phyloP scores from a whole-genome alignment of 1,140 invertebrate genomes.

The Diachasmimorpha longicaudata region DNA sequence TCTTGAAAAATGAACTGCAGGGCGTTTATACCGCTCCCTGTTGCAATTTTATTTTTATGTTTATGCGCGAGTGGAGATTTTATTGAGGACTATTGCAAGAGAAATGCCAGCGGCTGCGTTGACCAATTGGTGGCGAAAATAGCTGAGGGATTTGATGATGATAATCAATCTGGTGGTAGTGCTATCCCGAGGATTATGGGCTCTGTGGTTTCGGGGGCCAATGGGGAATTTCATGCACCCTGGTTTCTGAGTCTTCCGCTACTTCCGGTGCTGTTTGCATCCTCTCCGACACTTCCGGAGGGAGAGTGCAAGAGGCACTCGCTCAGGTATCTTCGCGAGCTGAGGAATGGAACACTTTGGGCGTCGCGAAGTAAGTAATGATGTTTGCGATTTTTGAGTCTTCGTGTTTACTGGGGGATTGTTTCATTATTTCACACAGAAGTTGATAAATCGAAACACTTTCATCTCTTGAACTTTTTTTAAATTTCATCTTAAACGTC shows the following conservation, averaged over 20 bases:
- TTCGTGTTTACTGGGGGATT: too few species aligned
- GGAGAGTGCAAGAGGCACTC: constrained; percentile 42
- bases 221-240: not conserved
- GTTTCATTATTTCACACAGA: too few species aligned
- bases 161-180: not conserved
- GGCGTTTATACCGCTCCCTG: not conserved
- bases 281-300: constrained; percentile 31
- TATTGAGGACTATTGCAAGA: not conserved
- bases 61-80: not conserved
- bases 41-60: not conserved
- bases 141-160: not conserved
- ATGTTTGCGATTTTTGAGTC: not conserved
- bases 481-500: too few species aligned
- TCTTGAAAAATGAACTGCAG: too few species aligned
- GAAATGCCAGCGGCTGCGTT: not conserved
- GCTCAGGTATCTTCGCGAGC: constrained; percentile 34
- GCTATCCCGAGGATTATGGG: not conserved
- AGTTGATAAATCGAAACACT: too few species aligned
- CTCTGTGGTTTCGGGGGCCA: not conserved
- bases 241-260: constrained; percentile 39
- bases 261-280: constrained; percentile 36
- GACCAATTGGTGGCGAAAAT: not conserved
- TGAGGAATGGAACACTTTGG: constrained; percentile 45
- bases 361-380: constrained; percentile 44
- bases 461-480: too few species aligned